phyloP scores from a whole-genome alignment of 2,113 vertebrate species.

The Saccopteryx bilineata region DNA sequence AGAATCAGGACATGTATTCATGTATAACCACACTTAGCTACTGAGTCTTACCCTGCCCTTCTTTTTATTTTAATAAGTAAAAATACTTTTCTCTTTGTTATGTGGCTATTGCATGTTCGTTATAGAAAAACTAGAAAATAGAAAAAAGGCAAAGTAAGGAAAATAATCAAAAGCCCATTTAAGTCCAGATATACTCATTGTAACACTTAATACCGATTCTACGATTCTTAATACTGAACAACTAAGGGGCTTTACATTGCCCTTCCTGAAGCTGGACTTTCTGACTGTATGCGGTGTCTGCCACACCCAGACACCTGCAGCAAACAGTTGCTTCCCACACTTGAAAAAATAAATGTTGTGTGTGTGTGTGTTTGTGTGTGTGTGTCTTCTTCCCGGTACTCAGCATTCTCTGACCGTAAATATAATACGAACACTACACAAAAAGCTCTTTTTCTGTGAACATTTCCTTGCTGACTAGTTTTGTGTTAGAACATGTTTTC shows the following conservation, averaged over 20 bases:
- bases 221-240: no score
- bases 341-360: background rate
- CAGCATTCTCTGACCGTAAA: constrained; percentile 31
- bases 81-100: background rate
- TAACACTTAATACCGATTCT: background rate
- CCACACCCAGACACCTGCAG: background rate
- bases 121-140: background rate
- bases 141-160: background rate
- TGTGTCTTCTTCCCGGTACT: constrained; percentile 9
- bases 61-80: background rate
- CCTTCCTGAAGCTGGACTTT: background rate
- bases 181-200: background rate
- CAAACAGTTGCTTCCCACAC: background rate
- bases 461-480: background rate
- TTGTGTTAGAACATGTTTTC: background rate
- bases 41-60: background rate
- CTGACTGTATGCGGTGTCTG: background rate
- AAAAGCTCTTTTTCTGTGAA: constrained; percentile 26
- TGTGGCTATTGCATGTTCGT: background rate
- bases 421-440: constrained; percentile 30
- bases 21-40: background rate
- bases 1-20: background rate
- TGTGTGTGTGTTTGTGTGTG: no score
- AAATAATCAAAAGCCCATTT: background rate
- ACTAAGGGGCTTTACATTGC: background rate